A percentile compares a stretch with the other conserved stretches of the same genome.
Conservation (phyloP, 2,113 vertebrate genomes). For the Varanus komodoensis region DNA sequence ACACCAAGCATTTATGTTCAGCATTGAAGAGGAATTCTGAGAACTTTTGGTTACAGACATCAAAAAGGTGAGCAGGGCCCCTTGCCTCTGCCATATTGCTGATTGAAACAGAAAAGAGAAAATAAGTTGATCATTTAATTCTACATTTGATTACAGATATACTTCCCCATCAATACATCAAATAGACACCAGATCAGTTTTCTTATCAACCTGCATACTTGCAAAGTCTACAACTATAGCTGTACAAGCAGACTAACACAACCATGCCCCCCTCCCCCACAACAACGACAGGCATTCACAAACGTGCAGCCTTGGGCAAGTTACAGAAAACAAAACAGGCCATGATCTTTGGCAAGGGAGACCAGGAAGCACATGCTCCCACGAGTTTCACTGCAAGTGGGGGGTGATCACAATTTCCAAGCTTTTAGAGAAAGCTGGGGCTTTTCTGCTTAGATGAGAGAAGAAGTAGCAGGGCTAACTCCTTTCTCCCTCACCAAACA, state of each 20-base stretch:
- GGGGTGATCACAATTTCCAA: not conserved
- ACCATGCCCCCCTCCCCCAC: no score
- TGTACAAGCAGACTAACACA: not conserved
- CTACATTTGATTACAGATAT: not conserved
- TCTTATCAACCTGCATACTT: not conserved
- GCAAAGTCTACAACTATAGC: not conserved
- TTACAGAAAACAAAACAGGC: not conserved
- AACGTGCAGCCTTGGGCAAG: not conserved
- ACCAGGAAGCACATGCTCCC: not conserved
- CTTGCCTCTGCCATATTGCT: slow-evolving; percentile 67
- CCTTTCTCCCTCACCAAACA: not conserved
- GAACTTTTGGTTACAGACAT: slow-evolving; percentile 83
- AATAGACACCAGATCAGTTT: not conserved
- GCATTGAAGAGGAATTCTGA: slow-evolving; percentile 80
- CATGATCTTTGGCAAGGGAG: no score
- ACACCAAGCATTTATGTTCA: slow-evolving; percentile 85
- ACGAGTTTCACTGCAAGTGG: not conserved
- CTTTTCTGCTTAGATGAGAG: not conserved
- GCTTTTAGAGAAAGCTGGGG: not conserved
- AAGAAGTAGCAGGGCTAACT: no score
- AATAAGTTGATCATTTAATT: not conserved
- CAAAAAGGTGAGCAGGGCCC: slow-evolving; percentile 75
- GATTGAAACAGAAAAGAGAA: not conserved
- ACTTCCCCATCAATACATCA: not conserved
- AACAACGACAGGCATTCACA: not conserved